Percentiles rank a stretch among this genome's conserved stretches.
phyloP scores from a whole-genome alignment of 2,797 vertebrate species.

The Melanotaenia boesemani region DNA sequence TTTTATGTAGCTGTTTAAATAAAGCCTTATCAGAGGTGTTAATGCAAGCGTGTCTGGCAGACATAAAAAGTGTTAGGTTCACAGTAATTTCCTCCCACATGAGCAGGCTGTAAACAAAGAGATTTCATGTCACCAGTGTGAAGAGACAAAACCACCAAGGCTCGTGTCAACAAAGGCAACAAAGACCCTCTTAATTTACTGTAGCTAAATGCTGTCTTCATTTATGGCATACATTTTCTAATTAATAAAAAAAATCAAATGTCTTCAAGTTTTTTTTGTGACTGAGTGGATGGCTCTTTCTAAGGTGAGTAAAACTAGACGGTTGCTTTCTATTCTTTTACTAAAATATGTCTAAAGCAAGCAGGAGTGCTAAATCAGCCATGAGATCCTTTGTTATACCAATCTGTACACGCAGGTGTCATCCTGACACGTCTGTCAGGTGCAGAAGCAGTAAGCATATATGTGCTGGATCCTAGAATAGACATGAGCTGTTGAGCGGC shows the following conservation, averaged over 20 bases:
- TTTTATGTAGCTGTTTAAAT: conserved; percentile 16
- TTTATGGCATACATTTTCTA: too few species aligned
- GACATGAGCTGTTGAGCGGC: conserved; percentile 37
- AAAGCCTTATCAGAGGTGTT: conserved; percentile 28
- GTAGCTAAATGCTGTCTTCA: too few species aligned
- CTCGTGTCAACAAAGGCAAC: too few species aligned
- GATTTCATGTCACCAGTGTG: too few species aligned
- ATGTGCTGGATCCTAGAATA: conserved; percentile 49
- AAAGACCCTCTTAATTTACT: too few species aligned
- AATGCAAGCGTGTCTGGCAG: conserved; percentile 6
- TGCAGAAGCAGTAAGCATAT: conserved; percentile 10
- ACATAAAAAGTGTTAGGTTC: conserved; percentile 17
- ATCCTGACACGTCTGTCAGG: conserved; percentile 44
- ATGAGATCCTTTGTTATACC: conserved; percentile 26
- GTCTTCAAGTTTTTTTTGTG: background rate
- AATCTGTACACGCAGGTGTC: conserved; percentile 5
- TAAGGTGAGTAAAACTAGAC: background rate
- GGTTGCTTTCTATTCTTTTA: conserved; percentile 9
- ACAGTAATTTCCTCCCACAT: conserved; percentile 35
- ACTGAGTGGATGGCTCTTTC: background rate
- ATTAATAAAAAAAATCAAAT: too few species aligned
- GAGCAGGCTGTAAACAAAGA: conserved; percentile 21
- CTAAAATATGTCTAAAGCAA: conserved; percentile 37
- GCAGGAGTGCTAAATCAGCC: conserved; percentile 16
- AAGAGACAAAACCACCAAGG: too few species aligned